Evolutionary conservation across 2,113 vertebrate species (phyloP).

Genomic region (Bujurquina vittata): DNA sequence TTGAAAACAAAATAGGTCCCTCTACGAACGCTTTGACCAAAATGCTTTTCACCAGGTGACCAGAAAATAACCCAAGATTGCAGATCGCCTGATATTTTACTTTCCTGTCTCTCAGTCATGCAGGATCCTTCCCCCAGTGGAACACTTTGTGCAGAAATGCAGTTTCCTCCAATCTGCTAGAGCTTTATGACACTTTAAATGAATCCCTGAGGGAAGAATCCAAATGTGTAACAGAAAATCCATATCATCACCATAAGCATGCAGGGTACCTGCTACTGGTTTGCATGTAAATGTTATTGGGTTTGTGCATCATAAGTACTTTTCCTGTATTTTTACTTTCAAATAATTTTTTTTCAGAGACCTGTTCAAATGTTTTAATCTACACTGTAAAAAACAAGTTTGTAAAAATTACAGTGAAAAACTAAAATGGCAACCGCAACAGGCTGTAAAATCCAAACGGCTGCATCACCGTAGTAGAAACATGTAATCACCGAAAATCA

Average conservation of each 20-base stretch:
- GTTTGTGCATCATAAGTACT: not conserved
- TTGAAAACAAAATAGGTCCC: not conserved
- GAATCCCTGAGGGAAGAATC: not conserved
- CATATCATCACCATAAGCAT: not conserved
- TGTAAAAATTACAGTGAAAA: too few species aligned
- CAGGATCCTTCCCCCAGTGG: not conserved
- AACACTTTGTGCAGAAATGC: not conserved
- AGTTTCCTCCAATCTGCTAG: not conserved
- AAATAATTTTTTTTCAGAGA: not conserved
- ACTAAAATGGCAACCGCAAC: too few species aligned
- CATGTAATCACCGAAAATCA: too few species aligned
- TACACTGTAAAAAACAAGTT: too few species aligned
- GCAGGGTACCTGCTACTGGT: fast-evolving
- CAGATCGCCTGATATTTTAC: not conserved
- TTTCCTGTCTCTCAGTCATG: not conserved
- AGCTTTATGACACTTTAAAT: not conserved
- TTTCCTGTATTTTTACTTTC: fast-evolving
- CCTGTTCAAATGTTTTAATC: not conserved
- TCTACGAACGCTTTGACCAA: not conserved
- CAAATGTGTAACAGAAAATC: not conserved
- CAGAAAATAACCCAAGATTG: conserved; percentile 1
- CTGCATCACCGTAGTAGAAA: too few species aligned
- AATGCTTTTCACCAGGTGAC: not conserved
- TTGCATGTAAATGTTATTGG: not conserved
- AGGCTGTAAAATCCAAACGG: too few species aligned